These are phyloP conservation scores for Ridgeia piscesae DNA, from an alignment of 1,140 invertebrate species.

Conservation along the genomic window DNA sequence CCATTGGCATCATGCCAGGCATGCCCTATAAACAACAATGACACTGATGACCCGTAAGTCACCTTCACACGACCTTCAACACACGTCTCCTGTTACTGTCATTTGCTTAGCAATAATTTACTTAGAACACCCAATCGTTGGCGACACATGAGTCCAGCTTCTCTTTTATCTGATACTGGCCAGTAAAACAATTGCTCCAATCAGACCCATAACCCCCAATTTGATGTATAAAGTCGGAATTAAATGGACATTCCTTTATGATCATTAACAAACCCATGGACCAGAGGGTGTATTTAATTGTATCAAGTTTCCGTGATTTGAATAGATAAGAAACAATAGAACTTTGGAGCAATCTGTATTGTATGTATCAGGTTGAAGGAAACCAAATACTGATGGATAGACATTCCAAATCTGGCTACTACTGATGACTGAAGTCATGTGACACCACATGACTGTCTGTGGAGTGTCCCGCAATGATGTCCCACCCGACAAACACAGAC, in stretches of 20 bases:
- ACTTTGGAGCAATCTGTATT: no score
- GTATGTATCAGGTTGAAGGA: background rate
- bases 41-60: background rate
- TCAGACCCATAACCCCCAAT: background rate
- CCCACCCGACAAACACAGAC: background rate
- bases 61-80: background rate
- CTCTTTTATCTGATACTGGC: background rate
- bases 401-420: background rate
- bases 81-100: background rate
- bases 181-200: background rate
- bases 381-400: background rate
- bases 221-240: background rate
- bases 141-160: background rate
- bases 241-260: background rate
- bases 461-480: background rate
- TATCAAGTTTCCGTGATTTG: background rate
- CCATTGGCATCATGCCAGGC: slow-evolving; percentile 91
- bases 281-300: background rate
- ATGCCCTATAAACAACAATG: slow-evolving; percentile 12
- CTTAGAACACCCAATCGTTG: background rate
- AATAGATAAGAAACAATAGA: background rate
- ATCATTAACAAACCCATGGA: background rate
- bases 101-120: background rate
- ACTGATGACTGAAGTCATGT: background rate
- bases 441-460: background rate